Conservation (phyloP, 2,888 invertebrate species). For the Lasioglossum malachurum region DNA sequence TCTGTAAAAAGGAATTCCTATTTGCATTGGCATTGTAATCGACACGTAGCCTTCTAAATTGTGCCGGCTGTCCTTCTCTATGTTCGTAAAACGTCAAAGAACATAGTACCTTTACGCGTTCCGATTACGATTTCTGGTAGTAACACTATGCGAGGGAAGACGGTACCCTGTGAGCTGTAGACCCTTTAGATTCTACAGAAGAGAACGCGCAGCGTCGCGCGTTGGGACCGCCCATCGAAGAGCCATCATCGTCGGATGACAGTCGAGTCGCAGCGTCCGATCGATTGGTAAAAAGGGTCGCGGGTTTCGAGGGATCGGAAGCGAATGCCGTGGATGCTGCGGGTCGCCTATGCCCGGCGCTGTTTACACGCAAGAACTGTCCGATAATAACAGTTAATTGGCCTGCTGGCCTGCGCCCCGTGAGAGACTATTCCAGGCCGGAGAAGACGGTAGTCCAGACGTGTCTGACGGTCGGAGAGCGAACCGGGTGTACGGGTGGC, state of each 20-base stretch:
- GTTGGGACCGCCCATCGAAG: not conserved
- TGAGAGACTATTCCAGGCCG: constrained; percentile 69
- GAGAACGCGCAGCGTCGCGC: not conserved
- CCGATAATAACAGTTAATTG: constrained; percentile 81
- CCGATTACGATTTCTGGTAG: too few relatives aligned
- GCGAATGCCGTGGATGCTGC: constrained; percentile 53
- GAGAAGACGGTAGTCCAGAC: constrained; percentile 64
- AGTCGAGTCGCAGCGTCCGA: not conserved
- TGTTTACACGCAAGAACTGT: constrained; percentile 76
- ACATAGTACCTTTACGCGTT: too few relatives aligned
- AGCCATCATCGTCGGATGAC: not conserved
- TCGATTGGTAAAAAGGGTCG: constrained; percentile 26
- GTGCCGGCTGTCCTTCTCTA: too few relatives aligned
- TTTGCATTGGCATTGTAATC: too few relatives aligned
- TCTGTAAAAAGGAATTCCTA: too few relatives aligned
- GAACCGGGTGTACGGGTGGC: not conserved
- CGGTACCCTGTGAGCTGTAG: too few relatives aligned
- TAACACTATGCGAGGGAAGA: too few relatives aligned
- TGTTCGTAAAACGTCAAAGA: too few relatives aligned
- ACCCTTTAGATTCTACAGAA: not conserved
- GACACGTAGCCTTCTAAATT: too few relatives aligned
- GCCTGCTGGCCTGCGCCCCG: constrained; percentile 71
- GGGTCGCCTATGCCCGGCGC: constrained; percentile 21
- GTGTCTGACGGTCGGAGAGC: constrained; percentile 57
- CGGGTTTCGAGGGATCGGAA: constrained; percentile 43